A percentile compares a stretch with the other conserved stretches of the same genome.
Conservation (phyloP, 2,797 vertebrate genomes). For the Ctenochaetus hawaiiensis region DNA sequence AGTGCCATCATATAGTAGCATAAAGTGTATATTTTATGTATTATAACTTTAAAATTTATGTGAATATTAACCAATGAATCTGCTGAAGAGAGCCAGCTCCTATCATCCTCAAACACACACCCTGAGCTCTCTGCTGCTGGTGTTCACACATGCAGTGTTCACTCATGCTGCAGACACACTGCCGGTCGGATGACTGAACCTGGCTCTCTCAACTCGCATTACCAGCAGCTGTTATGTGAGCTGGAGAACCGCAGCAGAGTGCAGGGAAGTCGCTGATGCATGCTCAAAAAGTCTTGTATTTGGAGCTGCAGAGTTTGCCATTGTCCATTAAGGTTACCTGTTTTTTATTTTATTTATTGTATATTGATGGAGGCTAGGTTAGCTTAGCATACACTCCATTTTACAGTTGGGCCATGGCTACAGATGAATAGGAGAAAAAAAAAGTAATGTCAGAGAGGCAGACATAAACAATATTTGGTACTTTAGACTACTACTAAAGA, state of each 20-base stretch:
- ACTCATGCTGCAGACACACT: slow-evolving; percentile 51
- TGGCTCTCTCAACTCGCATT: slow-evolving; percentile 38
- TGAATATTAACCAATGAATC: not conserved
- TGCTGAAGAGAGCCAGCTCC: not conserved
- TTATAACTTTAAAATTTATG: not conserved
- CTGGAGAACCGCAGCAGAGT: slow-evolving; percentile 26
- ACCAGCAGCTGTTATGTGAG: slow-evolving; percentile 49
- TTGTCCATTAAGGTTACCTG: slow-evolving; percentile 9
- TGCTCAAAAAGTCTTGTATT: slow-evolving; percentile 25
- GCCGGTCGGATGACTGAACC: slow-evolving; percentile 32
- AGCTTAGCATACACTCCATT: not conserved
- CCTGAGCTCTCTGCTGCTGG: slow-evolving; percentile 18
- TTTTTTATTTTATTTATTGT: slow-evolving; percentile 17
- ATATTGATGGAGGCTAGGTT: slow-evolving; percentile 13
- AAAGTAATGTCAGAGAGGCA: not conserved
- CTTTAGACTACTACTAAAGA: no score
- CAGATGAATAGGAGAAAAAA: not conserved
- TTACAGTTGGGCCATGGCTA: not conserved
- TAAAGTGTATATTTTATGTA: not conserved
- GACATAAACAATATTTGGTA: not conserved
- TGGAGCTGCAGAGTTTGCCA: slow-evolving; percentile 24
- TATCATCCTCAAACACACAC: not conserved
- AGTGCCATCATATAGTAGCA: not conserved
- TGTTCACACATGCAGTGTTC: slow-evolving; percentile 40
- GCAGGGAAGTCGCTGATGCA: slow-evolving; percentile 35